Percentiles rank a stretch among this genome's conserved stretches.
Conservation (phyloP, 2,113 vertebrate genomes). For the Prinia subflava region DNA sequence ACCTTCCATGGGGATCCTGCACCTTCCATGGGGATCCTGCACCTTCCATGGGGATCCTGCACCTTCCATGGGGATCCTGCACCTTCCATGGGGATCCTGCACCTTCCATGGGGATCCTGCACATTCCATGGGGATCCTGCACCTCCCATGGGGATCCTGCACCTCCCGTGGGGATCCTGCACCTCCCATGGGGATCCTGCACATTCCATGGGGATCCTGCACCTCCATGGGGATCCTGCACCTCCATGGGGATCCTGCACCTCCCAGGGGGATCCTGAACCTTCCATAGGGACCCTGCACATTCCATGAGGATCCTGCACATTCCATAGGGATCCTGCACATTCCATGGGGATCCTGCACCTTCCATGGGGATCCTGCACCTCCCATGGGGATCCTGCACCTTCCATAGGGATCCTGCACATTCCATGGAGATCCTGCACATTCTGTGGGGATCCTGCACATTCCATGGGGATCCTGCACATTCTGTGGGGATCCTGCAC, state of each 20-base stretch:
- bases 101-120: background rate
- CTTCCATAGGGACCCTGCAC: background rate
- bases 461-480: background rate
- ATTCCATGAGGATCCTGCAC: background rate
- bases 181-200: background rate
- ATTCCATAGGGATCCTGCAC: accelerated
- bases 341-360: background rate
- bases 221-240: background rate
- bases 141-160: background rate
- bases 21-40: background rate
- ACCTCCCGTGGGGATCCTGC: background rate
- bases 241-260: background rate
- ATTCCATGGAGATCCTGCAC: background rate
- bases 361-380: background rate
- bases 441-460: background rate
- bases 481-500: background rate
- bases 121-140: background rate
- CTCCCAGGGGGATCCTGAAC: background rate
- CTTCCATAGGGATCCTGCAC: background rate
- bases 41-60: background rate
- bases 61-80: background rate
- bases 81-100: background rate
- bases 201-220: background rate
- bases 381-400: background rate
- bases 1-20: background rate